These are phyloP conservation scores for Heterochromis multidens DNA, from an alignment of 2,113 vertebrate species.

Conservation along the genomic window DNA sequence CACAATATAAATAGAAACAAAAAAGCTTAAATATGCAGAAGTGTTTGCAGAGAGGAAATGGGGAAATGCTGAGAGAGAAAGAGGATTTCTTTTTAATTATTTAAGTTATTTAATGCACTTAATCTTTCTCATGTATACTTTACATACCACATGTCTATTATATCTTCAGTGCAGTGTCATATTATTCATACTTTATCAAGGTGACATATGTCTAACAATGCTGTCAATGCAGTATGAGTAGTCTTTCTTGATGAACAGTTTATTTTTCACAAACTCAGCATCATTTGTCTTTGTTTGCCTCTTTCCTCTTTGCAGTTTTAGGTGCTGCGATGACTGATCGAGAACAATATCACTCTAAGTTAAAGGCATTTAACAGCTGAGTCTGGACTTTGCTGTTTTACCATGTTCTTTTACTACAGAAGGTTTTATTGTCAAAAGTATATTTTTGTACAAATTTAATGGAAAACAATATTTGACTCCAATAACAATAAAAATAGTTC, in stretches of 20 bases:
- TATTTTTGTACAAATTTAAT: background rate
- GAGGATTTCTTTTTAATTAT: background rate
- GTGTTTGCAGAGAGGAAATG: background rate
- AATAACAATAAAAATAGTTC: background rate
- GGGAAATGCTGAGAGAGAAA: background rate
- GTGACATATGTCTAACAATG: background rate
- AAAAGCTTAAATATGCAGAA: background rate
- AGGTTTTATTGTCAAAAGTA: background rate
- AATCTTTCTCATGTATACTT: background rate
- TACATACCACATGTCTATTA: background rate
- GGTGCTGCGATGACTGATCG: background rate
- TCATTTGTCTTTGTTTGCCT: background rate
- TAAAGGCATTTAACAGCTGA: background rate
- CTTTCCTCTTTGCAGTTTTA: background rate
- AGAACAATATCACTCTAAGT: background rate
- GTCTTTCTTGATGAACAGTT: background rate
- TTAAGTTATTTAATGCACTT: background rate
- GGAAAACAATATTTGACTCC: background rate
- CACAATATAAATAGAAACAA: background rate
- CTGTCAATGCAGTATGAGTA: background rate
- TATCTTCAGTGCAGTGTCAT: background rate
- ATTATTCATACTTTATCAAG: background rate
- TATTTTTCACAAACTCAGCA: background rate
- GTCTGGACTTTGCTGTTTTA: background rate
- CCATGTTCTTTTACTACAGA: background rate